Evolutionary conservation across 2,113 vertebrate species (phyloP).

Genomic region (Emydura subglobosa): DNA sequence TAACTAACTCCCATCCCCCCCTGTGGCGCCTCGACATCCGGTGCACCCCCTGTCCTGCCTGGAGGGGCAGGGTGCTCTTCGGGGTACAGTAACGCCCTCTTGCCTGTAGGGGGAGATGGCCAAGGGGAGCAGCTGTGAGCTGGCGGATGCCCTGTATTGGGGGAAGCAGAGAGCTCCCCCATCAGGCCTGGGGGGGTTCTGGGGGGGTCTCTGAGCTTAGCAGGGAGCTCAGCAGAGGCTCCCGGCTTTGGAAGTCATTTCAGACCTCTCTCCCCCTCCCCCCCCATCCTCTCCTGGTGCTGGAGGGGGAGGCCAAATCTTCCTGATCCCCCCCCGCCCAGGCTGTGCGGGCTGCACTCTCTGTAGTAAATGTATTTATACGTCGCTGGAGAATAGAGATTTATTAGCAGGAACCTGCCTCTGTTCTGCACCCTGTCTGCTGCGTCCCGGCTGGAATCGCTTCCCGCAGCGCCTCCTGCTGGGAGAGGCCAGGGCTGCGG

Average conservation of each 20-base stretch:
- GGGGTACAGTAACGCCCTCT: not conserved
- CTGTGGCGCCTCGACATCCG: rapidly evolving
- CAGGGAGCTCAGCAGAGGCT: not conserved
- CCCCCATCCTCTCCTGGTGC: not conserved
- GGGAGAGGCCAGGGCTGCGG: not conserved
- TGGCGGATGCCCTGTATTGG: not conserved
- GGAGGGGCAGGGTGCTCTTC: not conserved
- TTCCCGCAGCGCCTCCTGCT: not conserved
- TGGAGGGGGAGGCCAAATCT: constrained; percentile 35
- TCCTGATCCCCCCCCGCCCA: not conserved
- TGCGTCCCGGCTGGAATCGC: not conserved
- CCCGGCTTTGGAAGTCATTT: too few relatives aligned
- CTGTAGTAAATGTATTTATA: not conserved
- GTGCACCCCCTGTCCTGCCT: not conserved
- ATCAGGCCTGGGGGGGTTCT: not conserved
- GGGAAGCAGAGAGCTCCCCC: too few relatives aligned
- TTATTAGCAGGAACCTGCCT: not conserved
- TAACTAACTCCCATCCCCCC: too few relatives aligned
- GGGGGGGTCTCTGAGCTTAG: not conserved
- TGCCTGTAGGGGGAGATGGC: not conserved
- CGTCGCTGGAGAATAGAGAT: not conserved
- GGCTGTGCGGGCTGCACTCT: not conserved
- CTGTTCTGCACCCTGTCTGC: not conserved
- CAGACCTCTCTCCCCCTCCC: not conserved
- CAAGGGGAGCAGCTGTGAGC: not conserved